A percentile compares a stretch with the other conserved stretches of the same genome.
Evolutionary conservation across 2,113 vertebrate genomes (phyloP).

Genomic region (Lepidothrix coronata): DNA sequence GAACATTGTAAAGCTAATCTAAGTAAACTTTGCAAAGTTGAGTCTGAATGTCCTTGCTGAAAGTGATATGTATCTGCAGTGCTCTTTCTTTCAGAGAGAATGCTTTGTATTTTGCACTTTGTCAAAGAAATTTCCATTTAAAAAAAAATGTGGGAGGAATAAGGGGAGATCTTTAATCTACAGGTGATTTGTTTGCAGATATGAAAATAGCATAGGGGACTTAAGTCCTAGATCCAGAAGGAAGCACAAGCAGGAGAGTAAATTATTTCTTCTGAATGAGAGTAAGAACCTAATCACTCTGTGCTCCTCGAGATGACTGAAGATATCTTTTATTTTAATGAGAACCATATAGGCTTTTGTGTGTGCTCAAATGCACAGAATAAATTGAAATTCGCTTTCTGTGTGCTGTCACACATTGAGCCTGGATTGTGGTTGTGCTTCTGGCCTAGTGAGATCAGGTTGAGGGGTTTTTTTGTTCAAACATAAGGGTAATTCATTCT

Average conservation of each 20-base stretch:
- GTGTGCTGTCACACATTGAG: constrained; percentile 19
- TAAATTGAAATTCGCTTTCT: constrained; percentile 59
- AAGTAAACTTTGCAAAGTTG: not conserved
- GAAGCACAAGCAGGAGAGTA: not conserved
- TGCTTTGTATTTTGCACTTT: constrained; percentile 15
- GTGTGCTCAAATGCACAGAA: constrained; percentile 47
- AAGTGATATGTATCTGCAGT: constrained; percentile 21
- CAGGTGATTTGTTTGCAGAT: constrained; percentile 7
- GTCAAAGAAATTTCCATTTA: constrained; percentile 43
- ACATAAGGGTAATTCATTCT: constrained; percentile 60
- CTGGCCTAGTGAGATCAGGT: constrained; percentile 56
- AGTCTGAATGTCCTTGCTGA: constrained; percentile 19
- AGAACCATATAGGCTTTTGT: constrained; percentile 58
- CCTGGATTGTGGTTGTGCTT: constrained; percentile 51
- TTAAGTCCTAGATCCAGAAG: not conserved
- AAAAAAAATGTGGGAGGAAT: not conserved
- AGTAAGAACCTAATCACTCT: not conserved
- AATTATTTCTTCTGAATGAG: constrained; percentile 1
- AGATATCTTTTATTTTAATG: constrained; percentile 50
- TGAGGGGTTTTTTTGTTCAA: constrained; percentile 37
- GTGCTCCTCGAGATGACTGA: constrained; percentile 17
- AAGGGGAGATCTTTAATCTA: constrained; percentile 15
- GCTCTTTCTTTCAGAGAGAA: constrained; percentile 19
- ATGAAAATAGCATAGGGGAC: not conserved
- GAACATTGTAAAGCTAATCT: constrained; percentile 32